These are phyloP conservation scores for Lepus oiostolus DNA, from an alignment of 2,797 vertebrate species.

Conservation along the genomic window DNA sequence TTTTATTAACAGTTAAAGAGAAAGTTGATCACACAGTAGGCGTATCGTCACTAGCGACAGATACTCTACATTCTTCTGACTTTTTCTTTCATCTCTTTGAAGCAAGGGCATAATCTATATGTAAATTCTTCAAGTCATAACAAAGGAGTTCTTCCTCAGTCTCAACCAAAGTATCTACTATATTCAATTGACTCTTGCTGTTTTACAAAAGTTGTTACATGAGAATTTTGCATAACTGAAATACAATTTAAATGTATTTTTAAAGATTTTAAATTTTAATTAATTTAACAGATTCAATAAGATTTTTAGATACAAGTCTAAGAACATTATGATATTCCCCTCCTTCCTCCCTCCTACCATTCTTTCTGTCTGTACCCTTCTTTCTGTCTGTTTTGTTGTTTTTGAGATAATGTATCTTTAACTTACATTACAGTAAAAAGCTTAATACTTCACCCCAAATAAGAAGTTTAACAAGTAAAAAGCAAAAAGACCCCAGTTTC, in stretches of 20 bases:
- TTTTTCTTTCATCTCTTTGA: conserved; percentile 54
- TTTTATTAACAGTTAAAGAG: conserved; percentile 55
- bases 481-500: too few species aligned
- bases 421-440: too few species aligned
- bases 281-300: too few species aligned
- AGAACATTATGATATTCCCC: too few species aligned
- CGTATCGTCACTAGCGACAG: neutral
- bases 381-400: too few species aligned
- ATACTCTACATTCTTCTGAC: neutral
- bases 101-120: neutral
- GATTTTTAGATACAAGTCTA: too few species aligned
- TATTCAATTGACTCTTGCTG: neutral
- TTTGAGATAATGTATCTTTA: too few species aligned
- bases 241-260: neutral
- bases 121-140: neutral
- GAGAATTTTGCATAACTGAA: neutral
- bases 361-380: too few species aligned
- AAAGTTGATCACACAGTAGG: neutral
- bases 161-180: neutral
- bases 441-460: too few species aligned
- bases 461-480: too few species aligned
- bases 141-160: neutral
- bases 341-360: too few species aligned
- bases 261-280: neutral
- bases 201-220: neutral